Conservation (phyloP, 2,797 vertebrate genomes). For the Gila robusta region DNA sequence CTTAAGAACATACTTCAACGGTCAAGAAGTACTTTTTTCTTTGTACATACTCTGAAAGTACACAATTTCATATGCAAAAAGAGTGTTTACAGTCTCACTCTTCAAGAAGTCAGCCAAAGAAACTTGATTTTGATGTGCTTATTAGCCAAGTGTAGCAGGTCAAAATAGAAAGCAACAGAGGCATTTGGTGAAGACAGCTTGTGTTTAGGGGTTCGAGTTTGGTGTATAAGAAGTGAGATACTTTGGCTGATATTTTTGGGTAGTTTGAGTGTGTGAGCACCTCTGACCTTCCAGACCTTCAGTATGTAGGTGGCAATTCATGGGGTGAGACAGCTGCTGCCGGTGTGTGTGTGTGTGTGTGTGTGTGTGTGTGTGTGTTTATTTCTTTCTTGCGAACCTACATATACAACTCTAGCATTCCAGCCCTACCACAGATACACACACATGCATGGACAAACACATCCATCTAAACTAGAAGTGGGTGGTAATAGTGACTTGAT, state of each 20-base stretch:
- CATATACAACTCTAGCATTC: constrained; percentile 38
- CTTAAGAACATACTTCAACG: neutral
- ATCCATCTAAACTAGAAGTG: constrained; percentile 46
- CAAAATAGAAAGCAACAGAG: neutral
- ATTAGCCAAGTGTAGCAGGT: neutral
- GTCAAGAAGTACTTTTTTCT: neutral
- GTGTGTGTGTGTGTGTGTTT: constrained; percentile 36
- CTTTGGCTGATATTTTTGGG: constrained; percentile 38
- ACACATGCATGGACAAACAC: constrained; percentile 53
- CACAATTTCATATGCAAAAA: neutral
- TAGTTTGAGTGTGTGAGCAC: constrained; percentile 36
- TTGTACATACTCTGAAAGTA: neutral
- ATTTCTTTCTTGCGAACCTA: constrained; percentile 44
- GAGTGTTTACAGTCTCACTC: neutral
- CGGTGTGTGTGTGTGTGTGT: constrained; percentile 24
- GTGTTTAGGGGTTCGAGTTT: neutral
- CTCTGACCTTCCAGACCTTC: constrained; percentile 40
- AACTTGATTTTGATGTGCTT: neutral
- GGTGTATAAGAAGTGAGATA: constrained; percentile 17
- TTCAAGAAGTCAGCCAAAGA: neutral
- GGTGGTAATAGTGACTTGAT: constrained; percentile 57
- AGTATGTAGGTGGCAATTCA: constrained; percentile 42
- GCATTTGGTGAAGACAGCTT: constrained; percentile 23
- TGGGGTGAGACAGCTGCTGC: constrained; percentile 57
- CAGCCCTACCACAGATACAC: constrained; percentile 46